phyloP scores from a whole-genome alignment of 2,888 invertebrate species.

The Trissonchulus sp. region DNA sequence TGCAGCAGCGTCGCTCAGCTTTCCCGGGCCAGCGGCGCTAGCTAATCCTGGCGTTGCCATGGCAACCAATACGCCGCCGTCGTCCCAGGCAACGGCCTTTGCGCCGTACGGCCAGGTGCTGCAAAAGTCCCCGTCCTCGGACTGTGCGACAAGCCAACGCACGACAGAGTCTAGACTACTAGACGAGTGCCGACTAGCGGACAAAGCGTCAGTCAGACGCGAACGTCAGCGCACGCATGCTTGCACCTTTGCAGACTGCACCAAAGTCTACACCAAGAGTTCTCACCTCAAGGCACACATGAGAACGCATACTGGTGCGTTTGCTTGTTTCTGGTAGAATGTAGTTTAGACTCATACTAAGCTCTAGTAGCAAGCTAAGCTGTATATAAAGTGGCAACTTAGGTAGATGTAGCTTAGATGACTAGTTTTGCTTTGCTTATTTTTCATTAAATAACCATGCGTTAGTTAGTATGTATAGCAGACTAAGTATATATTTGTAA shows the following conservation, averaged over 20 bases:
- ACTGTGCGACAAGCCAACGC: not conserved
- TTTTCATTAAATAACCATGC: too few species aligned
- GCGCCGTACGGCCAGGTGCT: not conserved
- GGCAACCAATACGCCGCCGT: too few species aligned
- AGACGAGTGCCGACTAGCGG: not conserved
- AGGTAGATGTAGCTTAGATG: too few species aligned
- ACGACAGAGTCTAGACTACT: too few species aligned
- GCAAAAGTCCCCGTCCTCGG: not conserved
- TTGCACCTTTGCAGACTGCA: slow-evolving; percentile 54
- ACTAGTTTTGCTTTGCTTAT: too few species aligned
- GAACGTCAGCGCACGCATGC: slow-evolving; percentile 37
- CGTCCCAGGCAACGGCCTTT: not conserved
- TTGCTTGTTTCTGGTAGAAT: too few species aligned
- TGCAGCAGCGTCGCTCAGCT: not conserved
- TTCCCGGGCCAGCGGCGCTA: not conserved
- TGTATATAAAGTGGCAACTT: too few species aligned
- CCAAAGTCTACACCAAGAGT: slow-evolving; percentile 56
- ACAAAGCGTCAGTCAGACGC: not conserved
- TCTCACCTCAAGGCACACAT: slow-evolving; percentile 57
- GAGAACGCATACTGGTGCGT: slow-evolving; percentile 56
- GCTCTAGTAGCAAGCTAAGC: too few species aligned
- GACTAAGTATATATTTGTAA: too few species aligned
- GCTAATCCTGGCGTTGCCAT: too few species aligned
- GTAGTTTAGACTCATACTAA: too few species aligned
- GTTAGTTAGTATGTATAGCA: too few species aligned